These are phyloP conservation scores for Prenolepis imparis DNA, from an alignment of 2,888 invertebrate species.

Conservation along the genomic window DNA sequence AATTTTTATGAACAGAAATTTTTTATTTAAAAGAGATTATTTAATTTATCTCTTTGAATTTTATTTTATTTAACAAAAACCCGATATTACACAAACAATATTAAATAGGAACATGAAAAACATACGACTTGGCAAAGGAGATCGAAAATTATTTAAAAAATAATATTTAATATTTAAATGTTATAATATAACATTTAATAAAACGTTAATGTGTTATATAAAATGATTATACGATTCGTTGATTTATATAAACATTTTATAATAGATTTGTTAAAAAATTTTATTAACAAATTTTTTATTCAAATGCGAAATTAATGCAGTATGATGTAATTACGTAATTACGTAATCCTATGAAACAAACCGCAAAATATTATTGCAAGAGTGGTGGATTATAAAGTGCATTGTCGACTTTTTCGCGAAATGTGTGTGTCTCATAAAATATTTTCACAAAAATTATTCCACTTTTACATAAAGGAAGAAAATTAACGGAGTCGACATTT, in stretches of 20 bases:
- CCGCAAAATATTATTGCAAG: neutral
- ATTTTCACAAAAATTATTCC: slow-evolving; percentile 23
- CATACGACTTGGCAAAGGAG: neutral
- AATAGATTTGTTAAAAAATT: neutral
- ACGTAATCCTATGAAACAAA: slow-evolving; percentile 7
- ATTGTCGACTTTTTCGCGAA: neutral
- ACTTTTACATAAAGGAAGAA: slow-evolving; percentile 18
- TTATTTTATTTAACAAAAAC: neutral
- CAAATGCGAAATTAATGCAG: slow-evolving; percentile 14
- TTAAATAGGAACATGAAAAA: neutral
- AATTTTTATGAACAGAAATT: neutral
- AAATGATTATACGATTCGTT: neutral
- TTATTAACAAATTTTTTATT: slow-evolving; percentile 4
- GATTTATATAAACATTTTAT: neutral
- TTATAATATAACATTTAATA: neutral
- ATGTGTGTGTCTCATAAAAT: neutral
- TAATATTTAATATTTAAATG: neutral
- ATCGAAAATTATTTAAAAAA: neutral
- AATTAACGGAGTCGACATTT: slow-evolving; percentile 28
- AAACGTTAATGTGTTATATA: neutral
- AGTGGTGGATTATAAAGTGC: slow-evolving; percentile 6
- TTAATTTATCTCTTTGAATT: neutral
- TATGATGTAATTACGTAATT: slow-evolving; percentile 14
- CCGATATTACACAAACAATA: neutral
- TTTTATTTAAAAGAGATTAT: neutral